A percentile compares a stretch with the other conserved stretches of the same genome.
Evolutionary conservation across 2,113 vertebrate species (phyloP).

Genomic region (Candoia aspera): DNA sequence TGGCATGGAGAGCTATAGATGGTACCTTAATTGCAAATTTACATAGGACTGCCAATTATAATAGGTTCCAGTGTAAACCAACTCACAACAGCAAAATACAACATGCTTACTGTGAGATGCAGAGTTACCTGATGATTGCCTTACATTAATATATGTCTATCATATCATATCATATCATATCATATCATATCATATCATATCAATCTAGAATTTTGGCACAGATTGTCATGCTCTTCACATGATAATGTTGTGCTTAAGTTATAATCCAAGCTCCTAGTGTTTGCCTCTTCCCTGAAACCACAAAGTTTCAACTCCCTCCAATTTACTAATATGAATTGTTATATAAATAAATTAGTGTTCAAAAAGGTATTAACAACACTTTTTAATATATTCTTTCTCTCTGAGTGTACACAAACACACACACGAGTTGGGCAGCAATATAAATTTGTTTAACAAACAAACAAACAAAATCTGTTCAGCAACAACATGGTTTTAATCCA

Average conservation of each 20-base stretch:
- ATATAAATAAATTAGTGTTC: not conserved
- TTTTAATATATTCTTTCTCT: not conserved
- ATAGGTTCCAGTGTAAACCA: not conserved
- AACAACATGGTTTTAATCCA: not conserved
- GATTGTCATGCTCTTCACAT: not conserved
- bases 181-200: too few relatives aligned
- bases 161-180: too few relatives aligned
- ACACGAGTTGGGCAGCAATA: too few relatives aligned
- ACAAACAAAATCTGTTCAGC: not conserved
- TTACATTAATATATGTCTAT: not conserved
- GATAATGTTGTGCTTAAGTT: too few relatives aligned
- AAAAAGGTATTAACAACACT: not conserved
- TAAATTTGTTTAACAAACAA: too few relatives aligned
- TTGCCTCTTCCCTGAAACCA: too few relatives aligned
- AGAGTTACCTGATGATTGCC: not conserved
- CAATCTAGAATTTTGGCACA: not conserved
- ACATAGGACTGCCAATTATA: not conserved
- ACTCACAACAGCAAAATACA: not conserved
- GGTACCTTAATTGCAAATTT: not conserved
- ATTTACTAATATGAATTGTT: not conserved
- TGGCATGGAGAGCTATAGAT: not conserved
- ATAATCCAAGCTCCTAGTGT: too few relatives aligned
- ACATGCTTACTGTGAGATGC: not conserved
- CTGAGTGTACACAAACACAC: not conserved
- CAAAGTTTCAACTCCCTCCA: not conserved